phyloP scores from a whole-genome alignment of 2,888 invertebrate genomes.

The Caenorhabditis sulstoni region DNA sequence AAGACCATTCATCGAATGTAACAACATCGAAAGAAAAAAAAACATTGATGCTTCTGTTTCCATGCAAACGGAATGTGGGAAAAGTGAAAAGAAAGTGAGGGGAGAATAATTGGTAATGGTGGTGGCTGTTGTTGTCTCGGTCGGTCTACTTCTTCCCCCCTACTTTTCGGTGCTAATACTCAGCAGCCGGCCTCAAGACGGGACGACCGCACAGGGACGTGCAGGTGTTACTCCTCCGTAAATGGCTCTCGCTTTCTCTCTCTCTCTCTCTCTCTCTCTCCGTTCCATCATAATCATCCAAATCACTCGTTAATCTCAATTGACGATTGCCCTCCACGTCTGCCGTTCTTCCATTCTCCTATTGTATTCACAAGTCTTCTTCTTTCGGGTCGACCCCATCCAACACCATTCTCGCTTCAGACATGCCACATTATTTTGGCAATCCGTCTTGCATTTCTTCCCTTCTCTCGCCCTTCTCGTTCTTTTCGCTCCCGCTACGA shows the following conservation, averaged over 20 bases:
- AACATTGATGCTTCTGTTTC: slow-evolving; percentile 10
- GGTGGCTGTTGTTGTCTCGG: slow-evolving; percentile 43
- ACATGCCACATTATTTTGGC: slow-evolving; percentile 53
- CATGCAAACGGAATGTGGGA: slow-evolving; percentile 16
- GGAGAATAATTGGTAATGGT: slow-evolving; percentile 51
- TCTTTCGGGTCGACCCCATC: slow-evolving; percentile 10
- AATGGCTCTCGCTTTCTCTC: too few relatives aligned
- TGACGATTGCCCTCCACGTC: not conserved
- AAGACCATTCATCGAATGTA: not conserved
- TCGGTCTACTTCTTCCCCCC: slow-evolving; percentile 37
- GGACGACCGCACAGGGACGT: slow-evolving; percentile 8
- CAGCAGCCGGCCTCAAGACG: slow-evolving; percentile 13
- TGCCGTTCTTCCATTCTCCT: too few relatives aligned
- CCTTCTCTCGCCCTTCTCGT: not conserved
- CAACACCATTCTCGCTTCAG: slow-evolving; percentile 30
- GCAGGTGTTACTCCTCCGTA: slow-evolving; percentile 40
- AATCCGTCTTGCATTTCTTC: slow-evolving; percentile 43
- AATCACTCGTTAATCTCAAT: slow-evolving; percentile 39
- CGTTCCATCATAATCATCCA: slow-evolving; percentile 13
- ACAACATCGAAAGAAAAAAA: not conserved
- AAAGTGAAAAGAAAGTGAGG: slow-evolving; percentile 11
- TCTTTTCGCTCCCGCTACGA: slow-evolving; percentile 12
- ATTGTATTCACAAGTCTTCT: slow-evolving; percentile 7
- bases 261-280: too few relatives aligned
- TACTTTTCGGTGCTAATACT: slow-evolving; percentile 44